phyloP scores from a whole-genome alignment of 2,113 vertebrate species.

The Laticauda laticaudata region DNA sequence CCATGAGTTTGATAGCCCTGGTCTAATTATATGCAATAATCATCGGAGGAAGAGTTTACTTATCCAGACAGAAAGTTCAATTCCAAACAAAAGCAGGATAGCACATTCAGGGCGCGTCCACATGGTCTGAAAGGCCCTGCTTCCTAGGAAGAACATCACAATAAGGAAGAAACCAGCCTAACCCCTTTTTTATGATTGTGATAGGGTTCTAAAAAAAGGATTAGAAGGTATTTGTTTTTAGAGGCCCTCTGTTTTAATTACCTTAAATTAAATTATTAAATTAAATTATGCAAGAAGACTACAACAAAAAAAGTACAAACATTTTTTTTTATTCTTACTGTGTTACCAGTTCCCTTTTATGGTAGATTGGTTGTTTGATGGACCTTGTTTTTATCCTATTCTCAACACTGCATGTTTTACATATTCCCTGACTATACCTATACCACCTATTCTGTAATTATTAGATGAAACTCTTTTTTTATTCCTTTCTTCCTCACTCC shows the following conservation, averaged over 20 bases:
- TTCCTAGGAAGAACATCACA: background rate
- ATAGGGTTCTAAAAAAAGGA: background rate
- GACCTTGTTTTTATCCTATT: background rate
- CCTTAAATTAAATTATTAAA: background rate
- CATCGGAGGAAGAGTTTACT: background rate
- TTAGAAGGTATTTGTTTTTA: background rate
- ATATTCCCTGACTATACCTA: background rate
- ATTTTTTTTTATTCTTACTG: background rate
- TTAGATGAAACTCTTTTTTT: background rate
- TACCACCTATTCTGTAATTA: background rate
- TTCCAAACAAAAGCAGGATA: background rate
- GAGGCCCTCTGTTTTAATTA: background rate
- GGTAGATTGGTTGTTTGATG: background rate
- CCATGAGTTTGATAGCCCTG: too few species aligned
- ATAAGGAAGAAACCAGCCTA: background rate
- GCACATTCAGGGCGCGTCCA: background rate
- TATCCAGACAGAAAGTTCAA: background rate
- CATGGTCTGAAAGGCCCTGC: background rate
- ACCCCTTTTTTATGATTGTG: background rate
- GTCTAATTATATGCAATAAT: background rate
- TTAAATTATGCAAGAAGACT: background rate
- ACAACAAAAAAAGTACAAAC: background rate
- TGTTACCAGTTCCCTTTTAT: background rate
- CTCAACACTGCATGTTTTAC: background rate
- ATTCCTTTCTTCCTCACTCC: background rate